Evolutionary conservation across 2,888 invertebrate species (phyloP).

Genomic region (Eueremaeus valkanovi): DNA sequence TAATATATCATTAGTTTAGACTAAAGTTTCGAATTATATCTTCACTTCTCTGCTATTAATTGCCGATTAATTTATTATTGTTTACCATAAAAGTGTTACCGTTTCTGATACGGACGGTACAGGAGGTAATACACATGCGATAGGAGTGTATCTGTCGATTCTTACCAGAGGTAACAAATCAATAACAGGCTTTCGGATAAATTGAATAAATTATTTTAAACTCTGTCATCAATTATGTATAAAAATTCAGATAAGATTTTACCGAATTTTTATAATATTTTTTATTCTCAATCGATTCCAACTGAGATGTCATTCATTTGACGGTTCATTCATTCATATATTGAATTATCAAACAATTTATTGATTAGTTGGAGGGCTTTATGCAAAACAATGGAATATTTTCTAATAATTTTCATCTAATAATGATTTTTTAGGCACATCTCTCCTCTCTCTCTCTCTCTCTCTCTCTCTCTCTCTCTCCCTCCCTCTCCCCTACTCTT

Average conservation of each 20-base stretch:
- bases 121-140: neutral
- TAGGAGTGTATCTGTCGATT: no score
- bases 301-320: neutral
- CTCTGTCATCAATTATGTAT: neutral
- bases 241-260: neutral
- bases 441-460: neutral
- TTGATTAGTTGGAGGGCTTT: neutral
- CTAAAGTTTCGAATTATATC: neutral
- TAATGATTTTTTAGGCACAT: neutral
- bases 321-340: no score
- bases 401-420: neutral
- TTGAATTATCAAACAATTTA: neutral
- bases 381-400: neutral
- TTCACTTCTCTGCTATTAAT: neutral
- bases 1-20: no score
- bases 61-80: neutral
- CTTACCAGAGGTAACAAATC: neutral
- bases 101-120: neutral
- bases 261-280: neutral
- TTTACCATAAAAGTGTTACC: neutral
- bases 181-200: neutral
- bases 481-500: neutral
- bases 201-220: neutral
- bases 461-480: neutral
- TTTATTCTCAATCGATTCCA: no score